phyloP scores from a whole-genome alignment of 2,888 invertebrate species.

The Nipponacmea schrenckii region DNA sequence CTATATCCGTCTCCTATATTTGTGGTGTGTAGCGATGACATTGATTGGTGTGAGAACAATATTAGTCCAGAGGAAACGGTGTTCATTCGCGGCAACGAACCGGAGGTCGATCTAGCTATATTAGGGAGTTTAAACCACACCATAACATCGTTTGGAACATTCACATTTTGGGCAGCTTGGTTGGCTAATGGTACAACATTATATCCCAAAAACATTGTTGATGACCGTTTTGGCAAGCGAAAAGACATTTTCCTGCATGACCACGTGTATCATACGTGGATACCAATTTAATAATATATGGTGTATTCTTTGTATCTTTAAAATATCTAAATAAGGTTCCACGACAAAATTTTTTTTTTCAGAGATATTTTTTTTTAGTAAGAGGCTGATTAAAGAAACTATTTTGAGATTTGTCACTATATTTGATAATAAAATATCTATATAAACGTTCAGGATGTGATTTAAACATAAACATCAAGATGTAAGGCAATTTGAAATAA shows the following conservation, averaged over 20 bases:
- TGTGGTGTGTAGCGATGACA: slow-evolving; percentile 2
- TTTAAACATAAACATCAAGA: no score
- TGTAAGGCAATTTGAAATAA: no score
- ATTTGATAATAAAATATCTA: no score
- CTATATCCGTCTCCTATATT: neutral
- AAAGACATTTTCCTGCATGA: neutral
- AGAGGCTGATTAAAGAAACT: no score
- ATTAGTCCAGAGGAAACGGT: neutral
- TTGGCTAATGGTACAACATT: neutral
- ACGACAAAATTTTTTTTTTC: no score
- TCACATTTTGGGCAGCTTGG: slow-evolving; percentile 4
- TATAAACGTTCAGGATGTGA: no score
- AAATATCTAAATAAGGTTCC: no score
- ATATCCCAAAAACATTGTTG: neutral
- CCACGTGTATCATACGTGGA: slow-evolving; percentile 1
- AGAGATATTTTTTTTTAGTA: no score
- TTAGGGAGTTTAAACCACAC: neutral
- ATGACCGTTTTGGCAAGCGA: neutral
- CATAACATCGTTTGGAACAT: neutral
- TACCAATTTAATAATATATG: neutral
- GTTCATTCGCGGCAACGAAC: neutral
- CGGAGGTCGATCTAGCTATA: neutral
- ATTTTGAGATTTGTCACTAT: no score
- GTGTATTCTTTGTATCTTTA: no score
- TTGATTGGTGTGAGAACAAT: neutral